phyloP scores from a whole-genome alignment of 2,113 vertebrate species.

The Tylochromis polylepis region DNA sequence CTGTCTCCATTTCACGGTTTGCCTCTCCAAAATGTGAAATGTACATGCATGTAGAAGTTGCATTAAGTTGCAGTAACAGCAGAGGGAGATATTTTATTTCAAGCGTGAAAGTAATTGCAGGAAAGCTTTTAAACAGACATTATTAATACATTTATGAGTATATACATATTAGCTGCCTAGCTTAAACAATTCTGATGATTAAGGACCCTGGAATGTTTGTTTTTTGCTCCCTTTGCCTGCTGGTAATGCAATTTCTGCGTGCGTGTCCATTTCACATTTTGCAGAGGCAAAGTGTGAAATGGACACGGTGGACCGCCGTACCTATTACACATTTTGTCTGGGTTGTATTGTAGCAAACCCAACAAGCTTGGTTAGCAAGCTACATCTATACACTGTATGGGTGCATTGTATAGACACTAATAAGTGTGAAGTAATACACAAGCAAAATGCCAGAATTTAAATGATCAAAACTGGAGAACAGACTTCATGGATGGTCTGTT shows the following conservation, averaged over 20 bases:
- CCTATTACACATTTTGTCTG: background rate
- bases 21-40: background rate
- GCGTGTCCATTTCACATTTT: fast-evolving
- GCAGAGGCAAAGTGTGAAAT: background rate
- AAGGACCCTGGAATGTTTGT: too few species aligned
- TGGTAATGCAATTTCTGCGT: background rate
- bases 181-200: too few species aligned
- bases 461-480: background rate
- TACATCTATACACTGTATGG: background rate
- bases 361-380: background rate
- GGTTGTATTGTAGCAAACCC: background rate
- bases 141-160: background rate
- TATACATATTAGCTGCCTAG: background rate
- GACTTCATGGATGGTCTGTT: background rate
- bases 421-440: background rate
- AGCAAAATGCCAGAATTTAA: background rate
- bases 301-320: fast-evolving
- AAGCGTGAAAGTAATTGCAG: background rate
- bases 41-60: background rate
- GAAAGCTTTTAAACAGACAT: background rate
- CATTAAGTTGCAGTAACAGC: background rate
- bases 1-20: background rate
- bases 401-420: background rate
- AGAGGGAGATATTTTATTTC: background rate
- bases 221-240: background rate